Conservation (phyloP, 2,888 invertebrate genomes). For the Sphaerophoria rueppellii region DNA sequence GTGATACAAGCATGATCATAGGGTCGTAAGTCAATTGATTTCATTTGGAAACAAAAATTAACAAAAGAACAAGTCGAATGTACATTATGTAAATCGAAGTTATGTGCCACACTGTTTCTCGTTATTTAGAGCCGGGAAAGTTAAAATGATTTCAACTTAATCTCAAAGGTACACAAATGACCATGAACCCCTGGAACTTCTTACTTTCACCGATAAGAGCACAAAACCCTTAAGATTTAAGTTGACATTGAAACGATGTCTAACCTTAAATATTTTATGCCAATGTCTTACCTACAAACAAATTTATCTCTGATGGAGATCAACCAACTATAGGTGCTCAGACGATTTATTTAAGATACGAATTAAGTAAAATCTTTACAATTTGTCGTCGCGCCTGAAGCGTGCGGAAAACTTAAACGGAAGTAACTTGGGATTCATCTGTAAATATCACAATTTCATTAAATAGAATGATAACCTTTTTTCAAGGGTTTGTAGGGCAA, state of each 20-base stretch:
- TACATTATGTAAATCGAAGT: no score
- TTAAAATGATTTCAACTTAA: no score
- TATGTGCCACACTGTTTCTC: no score
- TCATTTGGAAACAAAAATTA: no score
- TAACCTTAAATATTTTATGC: neutral
- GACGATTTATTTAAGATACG: neutral
- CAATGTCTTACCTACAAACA: neutral
- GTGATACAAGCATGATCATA: no score
- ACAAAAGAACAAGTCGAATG: no score
- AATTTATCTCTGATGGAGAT: neutral
- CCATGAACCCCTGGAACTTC: neutral
- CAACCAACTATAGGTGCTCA: neutral
- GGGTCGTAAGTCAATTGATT: no score
- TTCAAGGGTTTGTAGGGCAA: constrained; percentile 20
- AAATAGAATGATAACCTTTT: neutral
- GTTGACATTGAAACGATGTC: neutral
- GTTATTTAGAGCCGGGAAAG: no score
- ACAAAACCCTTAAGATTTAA: neutral
- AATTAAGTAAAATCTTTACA: neutral
- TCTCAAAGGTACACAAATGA: neutral
- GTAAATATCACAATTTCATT: constrained; percentile 8
- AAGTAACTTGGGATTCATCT: constrained; percentile 16
- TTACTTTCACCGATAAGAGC: neutral
- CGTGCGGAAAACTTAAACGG: neutral
- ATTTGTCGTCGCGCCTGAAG: neutral